Evolutionary conservation across 1,140 invertebrate genomes (phyloP).

Genomic region (Bombus huntii): DNA sequence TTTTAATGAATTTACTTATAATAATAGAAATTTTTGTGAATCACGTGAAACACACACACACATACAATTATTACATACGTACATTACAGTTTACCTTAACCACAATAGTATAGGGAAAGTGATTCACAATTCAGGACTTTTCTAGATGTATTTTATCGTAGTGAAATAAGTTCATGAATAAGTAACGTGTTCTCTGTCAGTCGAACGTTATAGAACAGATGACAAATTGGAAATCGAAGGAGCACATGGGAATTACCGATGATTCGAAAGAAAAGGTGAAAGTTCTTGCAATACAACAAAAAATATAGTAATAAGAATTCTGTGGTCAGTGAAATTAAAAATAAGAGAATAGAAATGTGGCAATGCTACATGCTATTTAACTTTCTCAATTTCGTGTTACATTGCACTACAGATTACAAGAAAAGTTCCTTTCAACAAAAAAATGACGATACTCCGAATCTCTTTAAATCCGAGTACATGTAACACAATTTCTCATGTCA

Average conservation of each 20-base stretch:
- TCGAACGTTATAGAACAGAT: neutral
- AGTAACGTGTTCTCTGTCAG: too few species aligned
- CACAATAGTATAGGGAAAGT: too few species aligned
- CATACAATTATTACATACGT: too few species aligned
- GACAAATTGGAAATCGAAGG: neutral
- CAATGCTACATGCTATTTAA: neutral
- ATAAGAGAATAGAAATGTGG: neutral
- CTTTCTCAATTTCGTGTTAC: slow-evolving; percentile 6
- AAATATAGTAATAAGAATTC: neutral
- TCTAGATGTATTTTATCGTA: neutral
- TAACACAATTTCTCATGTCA: too few species aligned
- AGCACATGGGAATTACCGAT: neutral
- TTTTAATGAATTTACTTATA: too few species aligned
- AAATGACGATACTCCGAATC: neutral
- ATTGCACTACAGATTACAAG: neutral
- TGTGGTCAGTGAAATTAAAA: slow-evolving; percentile 16
- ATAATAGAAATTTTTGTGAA: too few species aligned
- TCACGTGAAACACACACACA: too few species aligned
- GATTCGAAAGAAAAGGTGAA: neutral
- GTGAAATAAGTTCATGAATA: neutral
- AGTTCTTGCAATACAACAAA: neutral
- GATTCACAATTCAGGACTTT: neutral
- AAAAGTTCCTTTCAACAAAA: neutral
- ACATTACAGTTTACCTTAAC: too few species aligned
- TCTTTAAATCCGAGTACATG: neutral